phyloP scores from a whole-genome alignment of 2,888 invertebrate species.

The Loripinus fragilis region DNA sequence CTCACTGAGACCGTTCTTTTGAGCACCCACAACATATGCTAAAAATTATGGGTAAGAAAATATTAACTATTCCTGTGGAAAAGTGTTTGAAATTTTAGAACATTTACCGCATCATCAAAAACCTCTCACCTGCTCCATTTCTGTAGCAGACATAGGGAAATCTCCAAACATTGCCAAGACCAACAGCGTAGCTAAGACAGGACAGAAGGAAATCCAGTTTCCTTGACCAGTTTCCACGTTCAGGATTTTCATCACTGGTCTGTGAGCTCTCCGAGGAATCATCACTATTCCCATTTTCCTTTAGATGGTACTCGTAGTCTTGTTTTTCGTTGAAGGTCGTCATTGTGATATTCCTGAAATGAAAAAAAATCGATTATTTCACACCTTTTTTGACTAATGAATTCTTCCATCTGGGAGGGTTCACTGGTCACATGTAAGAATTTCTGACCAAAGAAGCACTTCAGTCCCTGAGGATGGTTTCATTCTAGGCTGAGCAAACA shows the following conservation, averaged over 20 bases:
- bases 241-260: slow-evolving; percentile 58
- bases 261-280: slow-evolving; percentile 24
- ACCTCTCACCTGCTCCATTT: slow-evolving; percentile 66
- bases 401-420: no score
- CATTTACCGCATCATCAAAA: not conserved
- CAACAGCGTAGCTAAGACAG: slow-evolving; percentile 69
- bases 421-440: no score
- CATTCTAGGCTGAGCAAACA: no score
- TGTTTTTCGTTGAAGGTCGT: slow-evolving; percentile 27
- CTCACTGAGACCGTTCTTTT: no score
- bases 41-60: no score
- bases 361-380: not conserved
- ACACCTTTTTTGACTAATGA: no score
- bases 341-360: slow-evolving; percentile 25
- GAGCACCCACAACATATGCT: no score
- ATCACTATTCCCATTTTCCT: slow-evolving; percentile 39
- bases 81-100: no score
- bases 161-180: slow-evolving; percentile 71
- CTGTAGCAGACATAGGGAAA: slow-evolving; percentile 71
- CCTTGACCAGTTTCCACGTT: slow-evolving; percentile 66
- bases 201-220: slow-evolving; percentile 69
- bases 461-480: no score
- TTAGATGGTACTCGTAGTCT: slow-evolving; percentile 43
- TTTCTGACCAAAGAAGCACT: no score
- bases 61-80: no score